Evolutionary conservation across 2,888 invertebrate species (phyloP).

Genomic region (Acleris sparsana): DNA sequence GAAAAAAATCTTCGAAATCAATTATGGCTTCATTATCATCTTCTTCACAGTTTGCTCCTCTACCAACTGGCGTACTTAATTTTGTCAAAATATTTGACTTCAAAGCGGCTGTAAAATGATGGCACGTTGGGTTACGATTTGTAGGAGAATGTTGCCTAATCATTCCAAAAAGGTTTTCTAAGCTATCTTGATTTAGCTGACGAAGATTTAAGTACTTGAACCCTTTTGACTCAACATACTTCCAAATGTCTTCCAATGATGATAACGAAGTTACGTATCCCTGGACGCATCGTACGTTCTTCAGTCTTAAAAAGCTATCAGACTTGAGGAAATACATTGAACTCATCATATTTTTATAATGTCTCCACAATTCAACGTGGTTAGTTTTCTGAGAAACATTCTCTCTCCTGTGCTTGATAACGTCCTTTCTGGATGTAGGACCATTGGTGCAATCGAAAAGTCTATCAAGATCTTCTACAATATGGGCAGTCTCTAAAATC

Average conservation of each 20-base stretch:
- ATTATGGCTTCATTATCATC: conserved; percentile 26
- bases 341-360: conserved; percentile 3
- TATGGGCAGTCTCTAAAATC: no score
- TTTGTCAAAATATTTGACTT: not conserved
- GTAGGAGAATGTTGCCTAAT: not conserved
- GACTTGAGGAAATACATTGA: not conserved
- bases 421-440: no score
- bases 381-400: conserved; percentile 1
- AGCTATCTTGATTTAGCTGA: no score
- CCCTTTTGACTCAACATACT: not conserved
- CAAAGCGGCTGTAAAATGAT: not conserved
- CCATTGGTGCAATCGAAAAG: no score
- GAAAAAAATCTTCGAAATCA: conserved; percentile 26
- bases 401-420: no score
- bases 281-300: conserved; percentile 2
- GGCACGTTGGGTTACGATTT: not conserved
- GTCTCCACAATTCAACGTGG: conserved; percentile 12
- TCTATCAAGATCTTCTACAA: no score
- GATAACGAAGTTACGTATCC: not conserved
- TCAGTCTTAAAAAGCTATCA: not conserved
- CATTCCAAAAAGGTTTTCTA: not conserved
- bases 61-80: conserved; percentile 1
- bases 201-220: conserved; percentile 1
- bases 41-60: conserved; percentile 14
- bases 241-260: not conserved